These are phyloP conservation scores for Hippopotamyrus pictus DNA, from an alignment of 2,797 vertebrate genomes.

Conservation along the genomic window DNA sequence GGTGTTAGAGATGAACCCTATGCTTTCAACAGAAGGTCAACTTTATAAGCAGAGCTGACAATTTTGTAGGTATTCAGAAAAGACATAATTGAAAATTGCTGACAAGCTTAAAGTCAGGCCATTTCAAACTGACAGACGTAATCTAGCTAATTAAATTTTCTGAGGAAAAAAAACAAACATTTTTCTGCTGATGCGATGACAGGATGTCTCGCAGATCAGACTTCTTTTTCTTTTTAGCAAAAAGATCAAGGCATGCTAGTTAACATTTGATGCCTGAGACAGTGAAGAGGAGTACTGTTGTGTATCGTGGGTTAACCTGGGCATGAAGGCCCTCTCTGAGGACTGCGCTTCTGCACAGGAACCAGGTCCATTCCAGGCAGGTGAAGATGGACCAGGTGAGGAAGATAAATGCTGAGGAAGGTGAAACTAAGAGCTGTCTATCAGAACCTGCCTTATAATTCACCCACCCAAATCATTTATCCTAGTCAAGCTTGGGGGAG, in stretches of 20 bases:
- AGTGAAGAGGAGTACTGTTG: neutral
- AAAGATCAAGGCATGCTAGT: conserved; percentile 19
- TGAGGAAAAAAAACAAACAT: conserved; percentile 44
- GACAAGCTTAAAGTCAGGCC: conserved; percentile 61
- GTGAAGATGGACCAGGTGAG: neutral
- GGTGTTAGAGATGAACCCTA: conserved; percentile 56
- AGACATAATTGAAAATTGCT: conserved; percentile 68
- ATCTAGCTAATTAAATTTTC: conserved; percentile 44
- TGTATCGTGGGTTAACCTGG: neutral
- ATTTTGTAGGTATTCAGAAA: conserved; percentile 48
- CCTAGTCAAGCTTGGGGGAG: neutral
- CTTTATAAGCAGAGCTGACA: conserved; percentile 47
- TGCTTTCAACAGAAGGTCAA: conserved; percentile 54
- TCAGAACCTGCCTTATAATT: neutral
- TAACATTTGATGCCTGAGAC: neutral
- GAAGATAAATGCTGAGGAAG: neutral
- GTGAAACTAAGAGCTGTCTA: neutral
- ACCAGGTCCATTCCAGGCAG: neutral
- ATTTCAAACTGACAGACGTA: conserved; percentile 47
- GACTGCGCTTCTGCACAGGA: neutral
- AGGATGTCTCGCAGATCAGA: conserved; percentile 30
- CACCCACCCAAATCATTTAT: neutral
- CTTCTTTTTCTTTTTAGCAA: conserved; percentile 29
- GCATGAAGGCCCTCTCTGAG: neutral
- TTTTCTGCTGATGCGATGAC: conserved; percentile 40